Conservation (phyloP, 2,113 vertebrate genomes). For the Oryzias curvinotus region DNA sequence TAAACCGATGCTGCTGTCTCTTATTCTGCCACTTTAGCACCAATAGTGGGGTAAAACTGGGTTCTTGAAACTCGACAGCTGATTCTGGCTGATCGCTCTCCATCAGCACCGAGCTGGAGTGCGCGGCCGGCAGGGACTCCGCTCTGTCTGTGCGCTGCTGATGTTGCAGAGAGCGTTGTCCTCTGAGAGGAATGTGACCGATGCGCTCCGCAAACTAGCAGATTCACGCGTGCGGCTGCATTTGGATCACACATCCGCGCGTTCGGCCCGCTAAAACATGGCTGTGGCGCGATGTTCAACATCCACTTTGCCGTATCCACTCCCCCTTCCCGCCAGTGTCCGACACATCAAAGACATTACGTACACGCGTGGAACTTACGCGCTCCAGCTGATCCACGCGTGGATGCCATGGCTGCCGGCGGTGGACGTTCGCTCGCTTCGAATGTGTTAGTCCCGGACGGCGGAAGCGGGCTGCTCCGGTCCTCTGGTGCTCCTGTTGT, state of each 20-base stretch:
- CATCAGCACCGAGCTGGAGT: conserved; percentile 45
- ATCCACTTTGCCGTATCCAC: conserved; percentile 8
- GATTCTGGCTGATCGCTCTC: conserved; percentile 11
- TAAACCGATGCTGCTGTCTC: neutral
- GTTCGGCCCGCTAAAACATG: conserved; percentile 48
- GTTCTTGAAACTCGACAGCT: conserved; percentile 8
- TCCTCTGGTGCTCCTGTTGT: conserved; percentile 44
- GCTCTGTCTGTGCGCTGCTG: conserved; percentile 41
- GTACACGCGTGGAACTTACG: conserved; percentile 67
- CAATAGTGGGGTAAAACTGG: neutral
- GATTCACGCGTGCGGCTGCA: too few species aligned
- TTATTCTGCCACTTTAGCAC: neutral
- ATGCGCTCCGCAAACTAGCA: too few species aligned
- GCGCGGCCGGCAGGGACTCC: conserved; percentile 24
- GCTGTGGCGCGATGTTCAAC: conserved; percentile 45
- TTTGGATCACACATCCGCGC: neutral
- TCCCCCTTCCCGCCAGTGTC: conserved; percentile 11
- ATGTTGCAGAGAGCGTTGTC: conserved; percentile 59
- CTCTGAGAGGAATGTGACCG: conserved; percentile 46
- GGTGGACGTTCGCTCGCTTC: conserved; percentile 34
- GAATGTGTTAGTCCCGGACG: conserved; percentile 38
- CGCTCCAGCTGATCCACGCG: conserved; percentile 59
- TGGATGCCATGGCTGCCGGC: conserved; percentile 62
- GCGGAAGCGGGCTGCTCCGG: conserved; percentile 27
- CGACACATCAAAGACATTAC: conserved; percentile 18